A percentile compares a stretch with the other conserved stretches of the same genome.
These are phyloP conservation scores for Hyles euphorbiae DNA, from an alignment of 1,140 invertebrate species.

Conservation along the genomic window DNA sequence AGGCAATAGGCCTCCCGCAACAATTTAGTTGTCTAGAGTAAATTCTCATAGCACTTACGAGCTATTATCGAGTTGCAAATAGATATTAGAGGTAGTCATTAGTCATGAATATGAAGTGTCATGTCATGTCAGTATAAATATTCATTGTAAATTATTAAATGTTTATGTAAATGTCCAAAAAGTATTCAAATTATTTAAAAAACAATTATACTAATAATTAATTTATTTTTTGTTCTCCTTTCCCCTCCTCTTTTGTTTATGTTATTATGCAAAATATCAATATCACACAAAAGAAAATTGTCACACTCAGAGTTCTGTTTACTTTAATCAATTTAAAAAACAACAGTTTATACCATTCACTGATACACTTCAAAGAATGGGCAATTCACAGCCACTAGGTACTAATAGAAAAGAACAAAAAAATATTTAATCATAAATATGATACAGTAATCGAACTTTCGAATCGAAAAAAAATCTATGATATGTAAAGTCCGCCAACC, in stretches of 20 bases:
- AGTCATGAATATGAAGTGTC: constrained; percentile 70
- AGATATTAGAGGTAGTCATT: constrained; percentile 65
- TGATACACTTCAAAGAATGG: too few relatives aligned
- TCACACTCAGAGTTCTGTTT: too few relatives aligned
- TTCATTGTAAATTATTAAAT: constrained; percentile 76
- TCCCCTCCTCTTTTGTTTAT: constrained; percentile 33
- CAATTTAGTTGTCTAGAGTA: constrained; percentile 66
- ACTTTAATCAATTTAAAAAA: too few relatives aligned
- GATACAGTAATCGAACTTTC: too few relatives aligned
- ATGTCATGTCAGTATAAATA: constrained; percentile 74
- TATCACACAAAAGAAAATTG: neutral
- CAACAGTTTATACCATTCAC: too few relatives aligned
- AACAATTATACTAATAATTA: constrained; percentile 62
- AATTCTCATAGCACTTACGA: constrained; percentile 70
- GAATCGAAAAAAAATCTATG: too few relatives aligned
- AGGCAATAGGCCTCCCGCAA: constrained; percentile 56
- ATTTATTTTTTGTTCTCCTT: constrained; percentile 61
- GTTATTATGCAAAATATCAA: constrained; percentile 16
- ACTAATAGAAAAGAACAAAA: too few relatives aligned
- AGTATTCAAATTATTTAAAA: constrained; percentile 76
- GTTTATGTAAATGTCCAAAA: constrained; percentile 75
- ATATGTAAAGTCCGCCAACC: too few relatives aligned
- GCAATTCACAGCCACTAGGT: too few relatives aligned
- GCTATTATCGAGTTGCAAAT: constrained; percentile 68
- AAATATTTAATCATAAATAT: too few relatives aligned